These are phyloP conservation scores for Syngnathus rostellatus DNA, from an alignment of 2,797 vertebrate species.

Conservation along the genomic window DNA sequence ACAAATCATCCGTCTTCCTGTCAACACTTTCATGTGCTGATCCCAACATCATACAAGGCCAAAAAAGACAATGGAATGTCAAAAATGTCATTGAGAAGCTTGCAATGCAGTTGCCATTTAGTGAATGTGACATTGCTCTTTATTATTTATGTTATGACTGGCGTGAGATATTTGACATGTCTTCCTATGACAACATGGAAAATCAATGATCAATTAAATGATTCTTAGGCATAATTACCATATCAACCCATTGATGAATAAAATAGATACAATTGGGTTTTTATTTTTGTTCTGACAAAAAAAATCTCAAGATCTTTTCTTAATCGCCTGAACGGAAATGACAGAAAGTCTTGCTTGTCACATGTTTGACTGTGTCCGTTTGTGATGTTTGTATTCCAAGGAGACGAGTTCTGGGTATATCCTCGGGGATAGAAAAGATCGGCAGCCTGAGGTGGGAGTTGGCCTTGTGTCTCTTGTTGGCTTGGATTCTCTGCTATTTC, in stretches of 20 bases:
- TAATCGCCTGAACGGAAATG: not conserved
- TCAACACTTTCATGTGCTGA: not conserved
- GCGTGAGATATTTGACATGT: too few species aligned
- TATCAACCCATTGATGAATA: too few species aligned
- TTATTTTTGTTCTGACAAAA: too few species aligned
- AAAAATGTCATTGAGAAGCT: not conserved
- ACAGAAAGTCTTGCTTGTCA: not conserved
- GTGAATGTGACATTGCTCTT: not conserved
- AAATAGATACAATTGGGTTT: too few species aligned
- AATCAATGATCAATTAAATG: too few species aligned
- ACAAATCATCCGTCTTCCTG: not conserved
- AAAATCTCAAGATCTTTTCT: not conserved
- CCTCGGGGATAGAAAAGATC: slow-evolving; percentile 77
- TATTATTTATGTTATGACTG: not conserved
- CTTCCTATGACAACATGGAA: too few species aligned
- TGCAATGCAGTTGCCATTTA: not conserved
- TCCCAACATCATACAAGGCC: not conserved
- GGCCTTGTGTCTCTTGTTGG: slow-evolving; percentile 78
- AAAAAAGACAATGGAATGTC: not conserved
- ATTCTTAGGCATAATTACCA: too few species aligned
- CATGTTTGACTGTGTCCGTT: not conserved
- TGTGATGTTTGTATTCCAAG: slow-evolving; percentile 48
- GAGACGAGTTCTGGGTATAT: slow-evolving; percentile 80
- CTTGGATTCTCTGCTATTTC: slow-evolving; percentile 86
- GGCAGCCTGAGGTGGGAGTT: slow-evolving; percentile 83